These are phyloP conservation scores for Cheirogaleus major DNA, from an alignment of 2,797 vertebrate species.

Conservation along the genomic window DNA sequence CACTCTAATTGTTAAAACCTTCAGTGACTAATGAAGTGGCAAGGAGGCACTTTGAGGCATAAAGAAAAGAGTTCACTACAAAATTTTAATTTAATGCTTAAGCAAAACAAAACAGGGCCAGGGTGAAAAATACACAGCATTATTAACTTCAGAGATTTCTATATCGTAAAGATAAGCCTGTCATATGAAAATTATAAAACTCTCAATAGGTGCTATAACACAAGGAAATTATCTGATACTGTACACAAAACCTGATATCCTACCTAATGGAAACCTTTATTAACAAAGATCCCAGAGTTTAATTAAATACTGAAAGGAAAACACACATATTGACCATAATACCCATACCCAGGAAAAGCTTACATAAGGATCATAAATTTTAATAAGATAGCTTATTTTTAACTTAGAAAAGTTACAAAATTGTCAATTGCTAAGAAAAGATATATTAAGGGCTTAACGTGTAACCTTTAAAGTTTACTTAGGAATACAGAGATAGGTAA, in stretches of 20 bases:
- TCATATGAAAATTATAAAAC: neutral
- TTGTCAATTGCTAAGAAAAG: slow-evolving; percentile 6
- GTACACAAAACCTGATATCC: neutral
- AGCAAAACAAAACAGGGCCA: neutral
- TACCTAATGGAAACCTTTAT: neutral
- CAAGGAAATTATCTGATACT: neutral
- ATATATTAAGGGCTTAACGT: neutral
- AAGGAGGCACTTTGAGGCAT: neutral
- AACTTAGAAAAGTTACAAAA: neutral
- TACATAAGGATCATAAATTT: neutral
- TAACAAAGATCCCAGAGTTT: slow-evolving; percentile 1
- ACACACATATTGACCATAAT: neutral
- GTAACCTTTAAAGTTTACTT: slow-evolving; percentile 74
- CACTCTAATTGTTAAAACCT: neutral
- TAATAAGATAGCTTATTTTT: neutral
- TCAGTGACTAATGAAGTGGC: neutral
- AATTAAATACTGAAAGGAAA: slow-evolving; percentile 23
- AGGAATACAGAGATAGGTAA: slow-evolving; percentile 76
- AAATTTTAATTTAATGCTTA: neutral
- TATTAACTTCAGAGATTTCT: slow-evolving; percentile 16
- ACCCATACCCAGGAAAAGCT: neutral
- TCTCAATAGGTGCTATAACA: slow-evolving; percentile 4
- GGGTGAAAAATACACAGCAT: neutral
- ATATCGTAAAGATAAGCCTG: slow-evolving; percentile 29
- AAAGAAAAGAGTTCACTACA: neutral